Base-by-base conservation (phyloP, 1,140 invertebrate genomes). In the Dufourea novaeangliae region DNA sequence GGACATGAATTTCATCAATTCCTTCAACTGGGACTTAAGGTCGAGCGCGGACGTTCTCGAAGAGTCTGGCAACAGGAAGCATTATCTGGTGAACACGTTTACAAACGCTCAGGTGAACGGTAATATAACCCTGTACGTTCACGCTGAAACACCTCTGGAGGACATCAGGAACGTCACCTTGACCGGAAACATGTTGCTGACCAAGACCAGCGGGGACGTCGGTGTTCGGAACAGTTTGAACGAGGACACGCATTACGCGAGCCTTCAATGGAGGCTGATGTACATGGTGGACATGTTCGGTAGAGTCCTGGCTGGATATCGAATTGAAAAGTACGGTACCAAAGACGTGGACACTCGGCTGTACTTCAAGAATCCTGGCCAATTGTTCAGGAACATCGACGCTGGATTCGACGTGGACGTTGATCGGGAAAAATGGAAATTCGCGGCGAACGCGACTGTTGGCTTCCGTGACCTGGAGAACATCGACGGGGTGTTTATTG, bases 401-500 rank as follows among this genome's bases (percentile, higher is more conserved):
- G 68, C 89, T 1, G 94, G 94, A 0, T 94, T 93, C 17, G 91
- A 94, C 59, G 64, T 94, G 1, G 92, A 93, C 56, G 85, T 95
- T 2, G 93, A 95, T 79, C 88, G 79, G 82, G 90, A 93, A 73
- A 81, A 80, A 37, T 95, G 90, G 94, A 92, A 93, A 80, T 93
- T 94, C 73, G 94, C 92, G 22, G 92, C 92, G 1, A 95, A 95
- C 88, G 89, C 93, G 6, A 94, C 94, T 11, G 84, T 94, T 29
- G 91, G 92, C 6, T 84, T 93, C 10, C 88, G 90, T 57, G 88
- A 92, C 79, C 84, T 91, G 17, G 89, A 93, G 34, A 93, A 93
- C 32, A 83, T 94, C 1, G 93, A 93, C 66, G 90, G 94, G 2
- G 82, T 93, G 1, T 89, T 94, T 1, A 92, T 93, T 77, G 87